Evolutionary conservation across 1,140 invertebrate species (phyloP), one percentile per base, ranked within the genome.

Genomic region (Rhagoletis zephyria): DNA sequence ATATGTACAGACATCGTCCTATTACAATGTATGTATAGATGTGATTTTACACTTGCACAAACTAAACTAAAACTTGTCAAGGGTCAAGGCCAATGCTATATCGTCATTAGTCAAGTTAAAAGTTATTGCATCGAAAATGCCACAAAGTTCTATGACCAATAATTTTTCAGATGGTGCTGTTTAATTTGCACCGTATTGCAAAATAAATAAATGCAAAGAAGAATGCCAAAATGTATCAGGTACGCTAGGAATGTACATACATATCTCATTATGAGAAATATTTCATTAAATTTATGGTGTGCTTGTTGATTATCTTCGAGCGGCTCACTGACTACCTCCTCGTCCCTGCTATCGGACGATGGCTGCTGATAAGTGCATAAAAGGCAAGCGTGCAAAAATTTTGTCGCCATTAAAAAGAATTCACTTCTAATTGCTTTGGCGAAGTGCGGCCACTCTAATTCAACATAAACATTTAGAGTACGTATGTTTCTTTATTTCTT

Each of bases 331-430:
- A 70, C 40, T 40, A 74, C 16, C 42, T 16, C 10, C 45, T 48
- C 42, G 14, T 74, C 14, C 12, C 42, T 48, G 5, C 67, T 74
- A 74, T 74, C 67, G 40, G 40, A 45, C 30, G 12, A 7, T 16
- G 16, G 67, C 67, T 42, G 67, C 67, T 42, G 40, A 45, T 12
- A 16, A 4, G 40, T 45, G 67, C 64, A 67, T 67, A 67, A 74
- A 42, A 74, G 12, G 67, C 42, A 74, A 45, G 3, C 67, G 67
- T 74, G 67, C 67, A 74, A 74, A 74, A 74, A 74, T 74, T 48
- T 74, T 74, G 67, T 45, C 67, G 67, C 67, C 67, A 74, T 74
- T 74, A 74, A 74, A 48, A 45, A 5, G 67, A 74, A 74, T 74
- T 19, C 19, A 67, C 6, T 74, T 48, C 67, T 74, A 74, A 74